Base-by-base conservation (phyloP, 2,113 vertebrate genomes). In the Caloenas nicobarica region DNA sequence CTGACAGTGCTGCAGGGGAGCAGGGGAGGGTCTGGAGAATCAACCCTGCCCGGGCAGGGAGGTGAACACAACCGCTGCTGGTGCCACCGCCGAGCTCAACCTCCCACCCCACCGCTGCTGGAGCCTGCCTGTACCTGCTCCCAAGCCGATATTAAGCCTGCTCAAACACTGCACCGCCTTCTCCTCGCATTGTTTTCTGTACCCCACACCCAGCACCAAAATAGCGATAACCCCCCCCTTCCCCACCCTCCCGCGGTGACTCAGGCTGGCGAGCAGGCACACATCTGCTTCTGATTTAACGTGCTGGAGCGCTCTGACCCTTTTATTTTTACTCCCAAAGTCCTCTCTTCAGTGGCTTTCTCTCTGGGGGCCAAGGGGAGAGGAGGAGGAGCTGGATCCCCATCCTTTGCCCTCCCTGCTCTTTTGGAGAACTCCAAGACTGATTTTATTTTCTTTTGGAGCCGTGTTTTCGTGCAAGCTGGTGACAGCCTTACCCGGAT, bases 221-320 rank as follows among this genome's bases (percentile, higher is more conserved):
- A 97, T 94, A 98, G 97, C 95, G 97, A 97, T 96, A 96, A 89
- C 85, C 91, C 91, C 96, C 91, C 96, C 95, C 88, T 69, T 23
- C 56, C 96, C 92, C 72, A 80, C 97, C 98, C 95, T 95, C 93
- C 95, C 62, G 11, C 44, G 29, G 87, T 83, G 94, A 97, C 98
- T 98, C 98, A 98, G 97, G 96, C 97, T 86, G 93, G 93, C 72
- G 66, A 86, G 91, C 90, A 96, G 96, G 94, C 86, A 91, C 91
- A 88, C 98, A 97, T 98, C 97, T 98, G 98, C 94, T 97, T 97
- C 97, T 91, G 77, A 97, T 98, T 98, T 97, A 96, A 81, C 60
- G n/a, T 86, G 94, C 89, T 7, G 44, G 44, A 77, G 66, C 2
- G 42, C 95, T 92, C 94, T 77, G 80, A 95, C 90, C 96, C 92